Conservation (phyloP, 1,140 invertebrate genomes). For the Monomorium pharaonis region DNA sequence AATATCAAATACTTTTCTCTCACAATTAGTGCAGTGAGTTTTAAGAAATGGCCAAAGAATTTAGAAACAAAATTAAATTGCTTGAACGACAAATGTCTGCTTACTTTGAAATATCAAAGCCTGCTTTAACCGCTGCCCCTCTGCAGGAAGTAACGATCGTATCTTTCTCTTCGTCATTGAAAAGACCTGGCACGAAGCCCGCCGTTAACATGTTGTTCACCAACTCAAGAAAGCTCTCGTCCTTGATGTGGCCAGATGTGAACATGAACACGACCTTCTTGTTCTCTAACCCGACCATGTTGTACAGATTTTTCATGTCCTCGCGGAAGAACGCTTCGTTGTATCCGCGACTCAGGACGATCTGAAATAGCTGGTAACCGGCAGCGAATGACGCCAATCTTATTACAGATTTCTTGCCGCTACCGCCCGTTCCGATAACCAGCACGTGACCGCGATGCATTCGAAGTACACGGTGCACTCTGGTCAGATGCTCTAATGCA, state of each 20-base stretch:
- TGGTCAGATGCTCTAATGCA: slow-evolving; percentile 94
- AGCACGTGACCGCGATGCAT: slow-evolving; percentile 94
- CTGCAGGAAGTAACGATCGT: slow-evolving; percentile 89
- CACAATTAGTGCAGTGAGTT: no score
- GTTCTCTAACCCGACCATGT: slow-evolving; percentile 89
- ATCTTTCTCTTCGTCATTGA: slow-evolving; percentile 95
- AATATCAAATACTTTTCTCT: no score
- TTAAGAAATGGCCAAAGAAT: neutral
- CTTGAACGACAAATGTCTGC: neutral
- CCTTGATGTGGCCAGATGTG: slow-evolving; percentile 91
- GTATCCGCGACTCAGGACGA: slow-evolving; percentile 93
- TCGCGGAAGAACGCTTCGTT: slow-evolving; percentile 93
- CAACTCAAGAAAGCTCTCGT: slow-evolving; percentile 94
- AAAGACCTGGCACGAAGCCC: slow-evolving; percentile 93
- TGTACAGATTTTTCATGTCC: slow-evolving; percentile 93
- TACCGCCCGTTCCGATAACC: slow-evolving; percentile 94
- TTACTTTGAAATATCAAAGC: slow-evolving; percentile 82
- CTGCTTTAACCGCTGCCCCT: slow-evolving; percentile 88
- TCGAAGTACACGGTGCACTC: slow-evolving; percentile 92
- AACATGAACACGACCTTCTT: slow-evolving; percentile 94
- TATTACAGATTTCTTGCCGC: slow-evolving; percentile 92
- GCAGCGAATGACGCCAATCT: slow-evolving; percentile 91
- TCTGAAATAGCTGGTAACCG: slow-evolving; percentile 92
- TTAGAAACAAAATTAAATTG: neutral
- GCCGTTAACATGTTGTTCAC: slow-evolving; percentile 96